Evolutionary conservation across 2,797 vertebrate genomes (phyloP).

Genomic region (Pristis pectinata): DNA sequence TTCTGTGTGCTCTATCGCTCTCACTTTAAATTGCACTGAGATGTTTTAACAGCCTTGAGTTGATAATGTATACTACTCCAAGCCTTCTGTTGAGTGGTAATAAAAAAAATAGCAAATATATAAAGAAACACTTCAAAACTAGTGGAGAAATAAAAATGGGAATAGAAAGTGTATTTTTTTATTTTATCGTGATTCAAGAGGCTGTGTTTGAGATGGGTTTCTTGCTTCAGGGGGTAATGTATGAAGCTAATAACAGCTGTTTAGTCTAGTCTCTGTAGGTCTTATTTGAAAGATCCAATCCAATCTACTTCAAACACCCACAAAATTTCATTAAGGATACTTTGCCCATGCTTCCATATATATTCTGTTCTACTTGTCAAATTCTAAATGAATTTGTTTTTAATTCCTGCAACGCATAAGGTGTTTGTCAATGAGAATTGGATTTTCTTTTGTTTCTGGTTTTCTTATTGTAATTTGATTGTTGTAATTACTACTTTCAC

Average conservation of each 20-base stretch:
- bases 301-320: not conserved
- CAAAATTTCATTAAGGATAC: not conserved
- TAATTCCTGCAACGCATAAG: not conserved
- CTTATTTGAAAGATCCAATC: not conserved
- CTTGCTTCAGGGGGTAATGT: not conserved
- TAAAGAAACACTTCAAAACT: not conserved
- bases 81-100: not conserved
- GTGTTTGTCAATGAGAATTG: not conserved
- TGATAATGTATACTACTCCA: not conserved
- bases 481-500: constrained; percentile 23
- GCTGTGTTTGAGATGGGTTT: not conserved
- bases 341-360: not conserved
- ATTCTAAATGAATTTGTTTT: constrained; percentile 3
- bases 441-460: constrained; percentile 12
- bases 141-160: not conserved
- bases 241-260: constrained; percentile 1
- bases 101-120: constrained; percentile 20
- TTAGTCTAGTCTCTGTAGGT: not conserved
- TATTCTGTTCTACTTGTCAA: not conserved
- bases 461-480: constrained; percentile 16
- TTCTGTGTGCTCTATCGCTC: not conserved
- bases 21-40: not conserved
- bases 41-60: not conserved
- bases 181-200: not conserved
- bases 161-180: not conserved